phyloP scores from a whole-genome alignment of 2,113 vertebrate species.

The Misgurnus anguillicaudatus region DNA sequence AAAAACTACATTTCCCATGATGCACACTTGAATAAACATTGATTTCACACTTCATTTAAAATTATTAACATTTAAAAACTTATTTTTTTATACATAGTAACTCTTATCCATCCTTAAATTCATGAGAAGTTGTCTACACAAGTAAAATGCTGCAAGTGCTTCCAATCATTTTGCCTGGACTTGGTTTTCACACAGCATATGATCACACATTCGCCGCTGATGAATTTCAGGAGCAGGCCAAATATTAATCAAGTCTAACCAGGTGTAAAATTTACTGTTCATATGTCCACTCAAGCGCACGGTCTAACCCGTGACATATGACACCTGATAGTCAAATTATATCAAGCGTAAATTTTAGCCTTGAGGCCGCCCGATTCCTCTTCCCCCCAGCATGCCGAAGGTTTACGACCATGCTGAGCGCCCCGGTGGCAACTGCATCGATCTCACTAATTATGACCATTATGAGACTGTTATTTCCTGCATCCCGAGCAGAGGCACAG shows the following conservation, averaged over 20 bases:
- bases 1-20: too few species aligned
- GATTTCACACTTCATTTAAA: too few species aligned
- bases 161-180: not conserved
- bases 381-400: not conserved
- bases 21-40: too few species aligned
- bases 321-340: slow-evolving; percentile 18
- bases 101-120: too few species aligned
- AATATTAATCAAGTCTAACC: slow-evolving; percentile 38
- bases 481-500: slow-evolving; percentile 13
- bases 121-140: too few species aligned
- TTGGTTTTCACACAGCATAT: not conserved
- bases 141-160: too few species aligned
- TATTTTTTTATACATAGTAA: too few species aligned
- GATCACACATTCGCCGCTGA: not conserved
- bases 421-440: slow-evolving; percentile 40
- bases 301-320: slow-evolving; percentile 25
- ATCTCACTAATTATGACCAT: slow-evolving; percentile 54
- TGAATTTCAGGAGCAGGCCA: slow-evolving; percentile 26
- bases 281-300: slow-evolving; percentile 36
- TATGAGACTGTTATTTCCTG: slow-evolving; percentile 50
- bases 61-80: too few species aligned
- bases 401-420: slow-evolving; percentile 29
- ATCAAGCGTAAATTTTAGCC: slow-evolving; percentile 42
- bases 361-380: slow-evolving; percentile 8
- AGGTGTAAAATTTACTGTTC: slow-evolving; percentile 42